Base-by-base conservation (phyloP, 1,140 invertebrate species). In the Drosophila bocki region DNA sequence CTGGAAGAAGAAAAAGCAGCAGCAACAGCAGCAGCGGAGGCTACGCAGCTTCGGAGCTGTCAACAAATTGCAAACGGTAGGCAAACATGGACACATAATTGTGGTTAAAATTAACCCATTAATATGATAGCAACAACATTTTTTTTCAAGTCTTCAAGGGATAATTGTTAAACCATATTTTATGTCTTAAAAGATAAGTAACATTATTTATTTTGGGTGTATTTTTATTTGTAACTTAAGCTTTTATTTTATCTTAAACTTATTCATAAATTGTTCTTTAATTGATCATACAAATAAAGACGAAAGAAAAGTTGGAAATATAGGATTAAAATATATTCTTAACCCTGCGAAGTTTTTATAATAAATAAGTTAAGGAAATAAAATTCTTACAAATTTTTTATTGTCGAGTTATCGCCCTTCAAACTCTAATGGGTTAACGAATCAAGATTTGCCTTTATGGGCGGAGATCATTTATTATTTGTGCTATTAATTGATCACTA, bases 401-500 rank as follows among this genome's bases (percentile, higher is more conserved):
- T 0, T 19, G 9, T 44, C 6, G 9, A 19, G 3, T 22, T 22
- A 45, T 45, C 7, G 2, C 44, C 17, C 44, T 26, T n/a, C 12
- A 22, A 47, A 47, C 1, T 5, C 22, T 7, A 50, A 68, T 63
- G 56, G 54, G 61, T 75, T 77, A 77, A 77, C 19, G 8, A 19
- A 39, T 45, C 15, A 56, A 51, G 53, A 56, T 37, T 22, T 35
- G 12, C 54, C 54, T 29, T 7, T 11, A 19, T 42, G 39, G 51
- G 42, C 44, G 53, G 53, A 29, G 35, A 47, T 56, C 42, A 58
- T 64, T 78, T 68, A 82, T 45, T 80, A 61, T 82, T 82, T 74
- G 70, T 63, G 76, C 62, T 67, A 75, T 75, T 85, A 88, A 87
- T 88, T 88, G 85, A 69, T 81, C 75, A 86, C 58, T 86, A 86